These are phyloP conservation scores for Peromyscus nudipes DNA, from an alignment of 2,797 vertebrate genomes.

Conservation along the genomic window DNA sequence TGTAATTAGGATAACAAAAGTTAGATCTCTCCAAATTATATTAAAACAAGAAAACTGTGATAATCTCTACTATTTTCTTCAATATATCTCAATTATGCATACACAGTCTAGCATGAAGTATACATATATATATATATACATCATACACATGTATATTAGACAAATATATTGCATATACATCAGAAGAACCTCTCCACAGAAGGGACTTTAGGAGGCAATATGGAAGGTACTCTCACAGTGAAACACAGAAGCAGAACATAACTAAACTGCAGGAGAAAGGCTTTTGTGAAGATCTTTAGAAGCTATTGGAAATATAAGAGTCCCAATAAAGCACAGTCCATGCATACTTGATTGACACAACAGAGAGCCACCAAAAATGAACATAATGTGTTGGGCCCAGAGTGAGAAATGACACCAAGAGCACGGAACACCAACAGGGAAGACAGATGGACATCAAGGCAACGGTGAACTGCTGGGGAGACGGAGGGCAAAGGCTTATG, in stretches of 20 bases:
- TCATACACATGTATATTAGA: background rate
- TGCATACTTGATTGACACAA: background rate
- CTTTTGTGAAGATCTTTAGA: background rate
- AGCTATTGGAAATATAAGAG: background rate
- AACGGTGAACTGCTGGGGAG: background rate
- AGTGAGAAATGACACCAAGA: background rate
- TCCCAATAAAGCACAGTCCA: background rate
- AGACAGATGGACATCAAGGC: background rate
- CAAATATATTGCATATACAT: background rate
- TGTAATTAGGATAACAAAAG: conserved; percentile 40
- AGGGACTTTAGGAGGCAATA: background rate
- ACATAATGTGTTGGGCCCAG: background rate
- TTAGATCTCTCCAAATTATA: background rate
- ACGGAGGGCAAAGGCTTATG: background rate
- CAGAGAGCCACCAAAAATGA: conserved; percentile 2
- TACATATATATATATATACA: background rate
- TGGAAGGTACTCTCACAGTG: background rate
- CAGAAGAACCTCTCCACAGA: background rate
- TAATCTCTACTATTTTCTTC: conserved; percentile 14
- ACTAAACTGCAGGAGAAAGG: background rate
- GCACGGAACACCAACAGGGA: background rate
- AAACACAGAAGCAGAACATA: background rate
- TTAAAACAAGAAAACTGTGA: background rate
- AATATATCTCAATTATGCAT: background rate
- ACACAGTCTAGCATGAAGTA: background rate